These are phyloP conservation scores for Seira musarum DNA, from an alignment of 2,888 invertebrate species.

Conservation along the genomic window DNA sequence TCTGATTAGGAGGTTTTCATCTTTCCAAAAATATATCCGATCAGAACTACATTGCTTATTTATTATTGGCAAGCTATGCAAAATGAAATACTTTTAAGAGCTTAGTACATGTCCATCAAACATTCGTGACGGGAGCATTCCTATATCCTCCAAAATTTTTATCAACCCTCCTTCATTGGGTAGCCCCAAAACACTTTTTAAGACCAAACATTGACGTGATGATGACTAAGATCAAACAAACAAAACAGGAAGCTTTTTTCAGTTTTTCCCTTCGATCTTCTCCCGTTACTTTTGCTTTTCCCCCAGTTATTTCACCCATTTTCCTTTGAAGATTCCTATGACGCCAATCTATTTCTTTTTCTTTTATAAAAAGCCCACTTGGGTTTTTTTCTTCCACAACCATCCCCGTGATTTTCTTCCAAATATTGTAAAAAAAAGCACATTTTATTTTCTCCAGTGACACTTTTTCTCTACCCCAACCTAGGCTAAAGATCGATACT, in stretches of 20 bases:
- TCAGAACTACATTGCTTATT: too few relatives aligned
- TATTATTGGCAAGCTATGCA: too few relatives aligned
- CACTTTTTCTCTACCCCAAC: constrained; percentile 49
- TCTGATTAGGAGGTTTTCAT: background rate
- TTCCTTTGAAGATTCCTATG: background rate
- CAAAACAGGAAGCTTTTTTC: background rate
- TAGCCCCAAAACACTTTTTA: background rate
- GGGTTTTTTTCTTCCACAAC: constrained; percentile 26
- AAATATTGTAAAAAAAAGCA: constrained; percentile 14
- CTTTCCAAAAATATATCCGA: background rate
- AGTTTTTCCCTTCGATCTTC: background rate
- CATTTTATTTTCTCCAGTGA: constrained; percentile 49
- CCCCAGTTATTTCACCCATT: background rate
- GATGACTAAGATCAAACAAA: background rate
- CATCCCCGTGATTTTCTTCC: constrained; percentile 16
- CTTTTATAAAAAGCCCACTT: background rate
- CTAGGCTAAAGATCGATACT: constrained; percentile 45
- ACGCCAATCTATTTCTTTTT: background rate
- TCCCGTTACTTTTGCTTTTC: background rate
- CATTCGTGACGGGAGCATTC: background rate
- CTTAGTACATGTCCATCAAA: background rate
- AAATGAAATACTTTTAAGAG: too few relatives aligned
- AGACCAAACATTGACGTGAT: background rate
- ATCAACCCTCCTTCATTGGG: too few relatives aligned
- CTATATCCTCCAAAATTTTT: too few relatives aligned